Evolutionary conservation across 2,888 invertebrate species (phyloP), one percentile per base, ranked within the genome.

Genomic region (Buathra laborator): DNA sequence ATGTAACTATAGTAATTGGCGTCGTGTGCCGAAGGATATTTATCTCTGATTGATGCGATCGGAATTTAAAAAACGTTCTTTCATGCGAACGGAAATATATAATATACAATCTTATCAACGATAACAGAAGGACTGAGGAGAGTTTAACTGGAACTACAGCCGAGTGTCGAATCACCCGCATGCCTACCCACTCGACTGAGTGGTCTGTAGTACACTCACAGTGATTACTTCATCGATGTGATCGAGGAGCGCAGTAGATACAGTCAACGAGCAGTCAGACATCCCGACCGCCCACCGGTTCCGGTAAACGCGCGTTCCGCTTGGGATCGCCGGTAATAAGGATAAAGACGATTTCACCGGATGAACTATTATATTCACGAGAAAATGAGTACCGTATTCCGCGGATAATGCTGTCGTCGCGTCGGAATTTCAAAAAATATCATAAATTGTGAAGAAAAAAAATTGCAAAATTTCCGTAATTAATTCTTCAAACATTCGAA

Each of bases 141-240:
- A 10, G 56, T 24, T 10, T 12, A 56, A 56, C 56, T 53, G 19
- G 53, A 10, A 12, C 56, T 10, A 9, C 10, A 9, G 2, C 56
- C 14, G 67, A 67, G 19, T 46, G 64, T 29, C 16, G 24, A 56
- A 19, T 56, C 56, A 10, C 32, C 53, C 53, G 53, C 29, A 48
- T 43, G 12, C 46, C 29, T n/a, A n/a, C 24, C 48, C 48, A 37
- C 51, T 32, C 32, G 24, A 71, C 16, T 53, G 16, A 53, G 53
- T 71, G 16, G n/a, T 51, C 29, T 12, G 53, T 32, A 71, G 14
- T 51, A 51, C 53, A 71, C 67, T 67, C 43, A 32, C 53, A 10
- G 32, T 71, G 70, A 53, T 71, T 53, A 53, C 70, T 68, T 48
- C 68, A 24, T 37, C 66, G 24, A 67, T 44, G 19, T 24, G 43